Evolutionary conservation across 2,888 invertebrate species (phyloP).

Genomic region (Maniola hyperantus): DNA sequence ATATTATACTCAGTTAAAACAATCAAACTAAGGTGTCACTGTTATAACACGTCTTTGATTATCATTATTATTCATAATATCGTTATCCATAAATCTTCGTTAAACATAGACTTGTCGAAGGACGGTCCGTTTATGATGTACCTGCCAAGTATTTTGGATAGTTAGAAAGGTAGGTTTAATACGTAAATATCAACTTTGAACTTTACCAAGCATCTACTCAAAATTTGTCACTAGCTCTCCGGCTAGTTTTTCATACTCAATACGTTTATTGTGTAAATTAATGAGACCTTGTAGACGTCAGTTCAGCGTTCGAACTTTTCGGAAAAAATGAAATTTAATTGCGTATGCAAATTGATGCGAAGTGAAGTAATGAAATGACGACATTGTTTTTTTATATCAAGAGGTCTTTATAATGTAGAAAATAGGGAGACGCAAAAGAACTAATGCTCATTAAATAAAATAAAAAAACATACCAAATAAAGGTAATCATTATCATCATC

Average conservation of each 20-base stretch:
- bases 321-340: conserved; percentile 14
- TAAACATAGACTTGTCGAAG: too few relatives aligned
- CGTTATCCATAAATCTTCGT: too few relatives aligned
- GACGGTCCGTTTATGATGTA: too few relatives aligned
- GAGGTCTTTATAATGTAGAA: too few relatives aligned
- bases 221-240: not conserved
- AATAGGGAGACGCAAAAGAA: too few relatives aligned
- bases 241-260: conserved; percentile 24
- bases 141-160: not conserved
- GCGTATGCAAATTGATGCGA: not conserved
- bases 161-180: not conserved
- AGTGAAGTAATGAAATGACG: not conserved
- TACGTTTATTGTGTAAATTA: conserved; percentile 20
- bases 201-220: not conserved
- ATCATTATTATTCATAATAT: too few relatives aligned
- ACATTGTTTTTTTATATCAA: not conserved
- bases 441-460: too few relatives aligned
- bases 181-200: not conserved
- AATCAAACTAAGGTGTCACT: too few relatives aligned
- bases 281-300: conserved; percentile 16
- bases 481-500: too few relatives aligned
- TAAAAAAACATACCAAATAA: too few relatives aligned
- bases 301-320: conserved; percentile 2
- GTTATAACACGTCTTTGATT: too few relatives aligned
- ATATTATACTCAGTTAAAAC: too few relatives aligned